Evolutionary conservation across 2,113 vertebrate genomes (phyloP), one percentile per base, ranked within the genome.

Genomic region (Amphiprion ocellaris): DNA sequence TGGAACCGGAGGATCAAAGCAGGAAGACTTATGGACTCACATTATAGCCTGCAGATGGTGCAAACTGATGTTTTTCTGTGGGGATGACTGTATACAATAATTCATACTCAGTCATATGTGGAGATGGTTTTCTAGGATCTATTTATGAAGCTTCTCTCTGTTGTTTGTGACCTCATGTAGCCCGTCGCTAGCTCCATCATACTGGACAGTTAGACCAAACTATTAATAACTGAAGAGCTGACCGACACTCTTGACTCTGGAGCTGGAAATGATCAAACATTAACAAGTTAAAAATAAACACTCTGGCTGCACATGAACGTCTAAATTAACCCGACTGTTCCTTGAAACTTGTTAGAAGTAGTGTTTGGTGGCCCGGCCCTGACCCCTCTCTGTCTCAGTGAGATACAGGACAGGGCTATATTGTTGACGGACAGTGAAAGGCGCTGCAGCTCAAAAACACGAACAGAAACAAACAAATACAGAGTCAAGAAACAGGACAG

Each of bases 1-100:
- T 79, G 58, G 54, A 75, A 77, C 5, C 69, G 72, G 82, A 64
- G 37, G 79, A 87, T 88, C 73, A 88, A 88, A 88, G 79, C 50
- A 30, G 8, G 72, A 84, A 55, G 74, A 81, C 68, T 70, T 23
- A 76, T 49, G 66, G 62, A 90, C 58, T 50, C 26, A 55, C 56
- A 84, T 87, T 84, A 83, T 60, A 83, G 77, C 56, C 79, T 69
- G 41, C 83, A 85, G 83, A 89, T 85, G 82, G 46, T 82, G 53
- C 68, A 80, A 84, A 86, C 59, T 58, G 33, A 26, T 74, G 75
- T 79, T 88, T 87, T 87, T 55, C 70, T 86, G 83, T 68, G 74
- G 85, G 71, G 52, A 55, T 71, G 46, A 33, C 74, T 69, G 52
- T 63, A 59, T 72, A 74, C 66, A 81, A 67, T 76, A 74, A 85